Conservation (phyloP, 2,113 vertebrate species). For the Megaceryle torquata region DNA sequence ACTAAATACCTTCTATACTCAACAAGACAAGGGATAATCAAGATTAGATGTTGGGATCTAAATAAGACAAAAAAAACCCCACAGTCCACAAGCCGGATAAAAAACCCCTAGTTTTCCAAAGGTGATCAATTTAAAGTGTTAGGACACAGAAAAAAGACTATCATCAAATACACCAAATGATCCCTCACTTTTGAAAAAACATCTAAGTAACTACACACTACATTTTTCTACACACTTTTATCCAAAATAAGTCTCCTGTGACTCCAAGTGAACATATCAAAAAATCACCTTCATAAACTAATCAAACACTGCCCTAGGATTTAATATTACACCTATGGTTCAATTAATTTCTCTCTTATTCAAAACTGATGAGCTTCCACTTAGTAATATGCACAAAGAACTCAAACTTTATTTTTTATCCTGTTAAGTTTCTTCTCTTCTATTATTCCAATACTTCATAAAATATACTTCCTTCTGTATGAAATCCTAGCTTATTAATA, state of each 20-base stretch:
- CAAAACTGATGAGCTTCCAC: neutral
- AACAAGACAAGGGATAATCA: neutral
- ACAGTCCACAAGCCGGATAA: fast-evolving
- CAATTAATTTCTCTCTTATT: neutral
- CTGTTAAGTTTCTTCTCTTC: neutral
- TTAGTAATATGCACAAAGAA: neutral
- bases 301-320: neutral
- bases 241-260: neutral
- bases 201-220: neutral
- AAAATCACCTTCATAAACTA: neutral
- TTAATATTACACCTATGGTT: neutral
- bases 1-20: neutral
- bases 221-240: neutral
- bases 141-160: neutral
- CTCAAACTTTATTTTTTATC: neutral
- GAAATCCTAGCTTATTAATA: neutral
- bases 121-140: neutral
- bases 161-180: neutral
- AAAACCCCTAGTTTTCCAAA: neutral
- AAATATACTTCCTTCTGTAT: neutral
- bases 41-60: neutral
- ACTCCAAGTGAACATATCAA: neutral
- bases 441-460: neutral
- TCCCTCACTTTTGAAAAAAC: neutral
- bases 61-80: neutral